Evolutionary conservation across 2,888 invertebrate genomes (phyloP), one percentile per base, ranked within the genome.

Genomic region (Drosophila recens): DNA sequence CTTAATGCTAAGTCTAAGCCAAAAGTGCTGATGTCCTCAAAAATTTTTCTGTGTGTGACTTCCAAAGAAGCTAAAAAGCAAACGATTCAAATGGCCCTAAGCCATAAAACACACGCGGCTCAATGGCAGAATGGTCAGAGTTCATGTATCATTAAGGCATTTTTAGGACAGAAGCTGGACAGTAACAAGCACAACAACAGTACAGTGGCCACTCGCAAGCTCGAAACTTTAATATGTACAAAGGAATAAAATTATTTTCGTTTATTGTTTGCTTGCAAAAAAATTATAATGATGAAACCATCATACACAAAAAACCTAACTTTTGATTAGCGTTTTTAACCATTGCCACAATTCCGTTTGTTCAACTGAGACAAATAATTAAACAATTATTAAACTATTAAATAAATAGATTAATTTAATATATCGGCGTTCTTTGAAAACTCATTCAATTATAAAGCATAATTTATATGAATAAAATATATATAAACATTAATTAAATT

Each of bases 91-190:
- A 74, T 74, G 80, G 64, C 88, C 88, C 72, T 78, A 67, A 72
- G 76, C 84, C 82, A 89, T 84, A 89, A 84, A 84, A 84, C 87
- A 84, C 84, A 84, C 84, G 73, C 89, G 89, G 87, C 87, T 70
- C 79, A 72, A 73, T 76, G 84, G 54, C 71, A 63, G 62, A 83
- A 78, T 82, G 48, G 75, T 73, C 87, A 75, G 66, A 88, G 84
- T 88, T 86, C 81, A 82, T 89, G 87, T 73, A 68, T 75, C 89
- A 88, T 84, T 84, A 88, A 74, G 81, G 84, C 72, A 74, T 66
- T 77, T 66, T 67, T 61, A 49, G 66, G 52, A 49, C 72, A 49
- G 13, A 54, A 64, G 54, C 54, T 65, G 71, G 63, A 48, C 78
- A 58, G 56, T 54, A 63, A 71, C 66, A 69, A 65, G 69, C 72